These are phyloP conservation scores for Hypotaenidia okinawae DNA, from an alignment of 2,797 vertebrate species.

Conservation along the genomic window DNA sequence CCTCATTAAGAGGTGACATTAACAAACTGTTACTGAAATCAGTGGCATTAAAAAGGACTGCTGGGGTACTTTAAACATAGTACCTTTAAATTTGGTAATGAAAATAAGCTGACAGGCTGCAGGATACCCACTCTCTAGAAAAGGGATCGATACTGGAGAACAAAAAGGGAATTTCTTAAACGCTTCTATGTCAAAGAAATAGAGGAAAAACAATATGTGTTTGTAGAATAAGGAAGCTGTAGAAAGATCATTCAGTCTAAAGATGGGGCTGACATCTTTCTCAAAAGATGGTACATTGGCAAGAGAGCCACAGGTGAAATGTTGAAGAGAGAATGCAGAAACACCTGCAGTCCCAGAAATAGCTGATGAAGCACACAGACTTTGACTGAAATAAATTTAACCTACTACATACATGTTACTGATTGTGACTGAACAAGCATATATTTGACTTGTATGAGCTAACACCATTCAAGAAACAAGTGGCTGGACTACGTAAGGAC, in stretches of 20 bases:
- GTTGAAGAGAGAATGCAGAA: not conserved
- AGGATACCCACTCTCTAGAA: not conserved
- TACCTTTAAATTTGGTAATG: not conserved
- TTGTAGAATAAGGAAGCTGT: not conserved
- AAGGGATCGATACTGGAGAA: not conserved
- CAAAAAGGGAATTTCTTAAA: not conserved
- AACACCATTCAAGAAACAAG: not conserved
- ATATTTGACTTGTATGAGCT: not conserved
- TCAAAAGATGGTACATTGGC: not conserved
- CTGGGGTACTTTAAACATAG: not conserved
- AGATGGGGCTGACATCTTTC: not conserved
- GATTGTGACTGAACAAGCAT: not conserved
- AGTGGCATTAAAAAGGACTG: not conserved
- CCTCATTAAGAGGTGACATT: not conserved
- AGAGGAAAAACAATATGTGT: not conserved
- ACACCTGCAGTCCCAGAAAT: not conserved
- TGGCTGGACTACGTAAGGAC: not conserved
- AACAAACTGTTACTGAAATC: not conserved
- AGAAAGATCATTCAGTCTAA: not conserved
- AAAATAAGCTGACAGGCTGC: not conserved
- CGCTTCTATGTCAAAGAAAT: not conserved
- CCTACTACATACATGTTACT: not conserved
- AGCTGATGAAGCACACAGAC: not conserved
- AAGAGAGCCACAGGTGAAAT: not conserved
- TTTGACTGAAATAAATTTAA: not conserved